Conservation (phyloP, 2,888 invertebrate species). For the Dexiosoma caninum region DNA sequence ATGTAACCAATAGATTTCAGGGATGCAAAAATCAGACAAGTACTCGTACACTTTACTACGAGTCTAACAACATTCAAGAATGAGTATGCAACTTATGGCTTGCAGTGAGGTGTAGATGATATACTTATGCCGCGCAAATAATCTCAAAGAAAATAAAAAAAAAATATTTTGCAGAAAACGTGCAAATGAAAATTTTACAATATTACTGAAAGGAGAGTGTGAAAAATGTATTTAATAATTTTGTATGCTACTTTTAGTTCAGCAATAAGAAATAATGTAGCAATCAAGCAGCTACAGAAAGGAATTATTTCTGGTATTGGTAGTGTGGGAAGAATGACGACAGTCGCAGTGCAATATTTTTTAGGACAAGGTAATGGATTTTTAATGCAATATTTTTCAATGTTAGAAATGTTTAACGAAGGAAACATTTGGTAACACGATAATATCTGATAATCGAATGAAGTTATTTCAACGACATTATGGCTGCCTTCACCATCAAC, state of each 20-base stretch:
- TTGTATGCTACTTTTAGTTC: neutral
- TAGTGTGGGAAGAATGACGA: neutral
- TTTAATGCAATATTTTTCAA: conserved; percentile 56
- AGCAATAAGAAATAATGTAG: neutral
- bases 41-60: neutral
- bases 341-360: neutral
- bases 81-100: too few relatives aligned
- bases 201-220: neutral
- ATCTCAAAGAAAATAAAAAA: too few relatives aligned
- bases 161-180: neutral
- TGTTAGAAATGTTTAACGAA: conserved; percentile 24
- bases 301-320: neutral
- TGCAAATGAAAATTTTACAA: neutral
- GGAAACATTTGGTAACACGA: neutral
- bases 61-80: neutral
- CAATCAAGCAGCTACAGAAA: neutral
- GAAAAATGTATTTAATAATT: neutral
- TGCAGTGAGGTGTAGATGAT: neutral
- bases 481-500: neutral
- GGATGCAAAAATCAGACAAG: neutral
- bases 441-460: conserved; percentile 35
- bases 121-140: too few relatives aligned
- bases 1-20: conserved; percentile 13
- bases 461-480: neutral
- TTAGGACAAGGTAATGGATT: conserved; percentile 43